phyloP scores from a whole-genome alignment of 92 coral and sea anemone genomes.

The Heliopora coerulea region DNA sequence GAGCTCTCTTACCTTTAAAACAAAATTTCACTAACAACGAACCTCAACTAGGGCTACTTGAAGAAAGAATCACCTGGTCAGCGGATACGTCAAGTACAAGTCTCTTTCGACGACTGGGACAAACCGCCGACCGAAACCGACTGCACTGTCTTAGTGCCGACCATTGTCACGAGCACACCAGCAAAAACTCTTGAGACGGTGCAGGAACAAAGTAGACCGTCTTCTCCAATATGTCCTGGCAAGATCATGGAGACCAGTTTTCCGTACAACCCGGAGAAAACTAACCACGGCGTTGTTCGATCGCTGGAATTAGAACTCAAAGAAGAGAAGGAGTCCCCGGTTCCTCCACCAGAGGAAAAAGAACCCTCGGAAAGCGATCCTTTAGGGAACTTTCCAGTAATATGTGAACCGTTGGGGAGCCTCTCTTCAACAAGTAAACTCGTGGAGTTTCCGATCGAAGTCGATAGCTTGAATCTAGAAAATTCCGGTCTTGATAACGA shows the following conservation, averaged over 20 bases:
- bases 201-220: conserved; percentile 27
- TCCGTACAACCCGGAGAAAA: conserved; percentile 22
- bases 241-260: conserved; percentile 31
- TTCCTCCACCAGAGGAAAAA: conserved; percentile 3
- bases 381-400: conserved; percentile 4
- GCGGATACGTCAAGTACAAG: conserved; percentile 22
- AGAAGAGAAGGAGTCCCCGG: background rate
- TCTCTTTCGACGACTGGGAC: conserved; percentile 42
- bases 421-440: background rate
- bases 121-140: background rate
- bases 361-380: conserved; percentile 3
- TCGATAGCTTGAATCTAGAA: conserved; percentile 1
- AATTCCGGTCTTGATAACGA: background rate
- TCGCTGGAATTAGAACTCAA: conserved; percentile 30
- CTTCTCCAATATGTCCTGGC: conserved; percentile 7
- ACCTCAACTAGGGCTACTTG: conserved; percentile 1
- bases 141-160: background rate
- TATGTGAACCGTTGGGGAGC: conserved; percentile 13
- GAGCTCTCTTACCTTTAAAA: too few species aligned
- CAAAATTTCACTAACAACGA: background rate
- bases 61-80: conserved; percentile 23
- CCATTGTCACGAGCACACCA: conserved; percentile 21
- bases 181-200: conserved; percentile 32
- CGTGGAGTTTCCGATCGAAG: conserved; percentile 21
- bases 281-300: conserved; percentile 11